These are phyloP conservation scores for Malacosoma neustria DNA, from an alignment of 2,888 invertebrate species.

Conservation along the genomic window DNA sequence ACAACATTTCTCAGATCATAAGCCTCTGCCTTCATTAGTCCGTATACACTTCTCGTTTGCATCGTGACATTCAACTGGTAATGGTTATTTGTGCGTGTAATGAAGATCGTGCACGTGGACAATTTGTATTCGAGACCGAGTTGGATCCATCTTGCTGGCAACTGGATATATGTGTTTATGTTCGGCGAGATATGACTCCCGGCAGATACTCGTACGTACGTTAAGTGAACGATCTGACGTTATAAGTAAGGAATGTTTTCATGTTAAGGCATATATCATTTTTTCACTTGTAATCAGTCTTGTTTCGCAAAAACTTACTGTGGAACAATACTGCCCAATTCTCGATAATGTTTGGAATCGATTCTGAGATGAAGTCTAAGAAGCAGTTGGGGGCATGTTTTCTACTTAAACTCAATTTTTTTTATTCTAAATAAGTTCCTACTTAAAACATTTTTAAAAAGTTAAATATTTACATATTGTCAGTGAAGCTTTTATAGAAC, in stretches of 20 bases:
- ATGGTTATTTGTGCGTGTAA: constrained; percentile 37
- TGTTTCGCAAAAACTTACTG: constrained; percentile 27
- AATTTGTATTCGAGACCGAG: constrained; percentile 17
- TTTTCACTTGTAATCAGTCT: constrained; percentile 35
- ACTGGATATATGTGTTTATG: constrained; percentile 37
- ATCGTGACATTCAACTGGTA: constrained; percentile 31
- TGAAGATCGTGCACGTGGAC: constrained; percentile 37
- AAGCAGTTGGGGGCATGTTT: too few relatives aligned
- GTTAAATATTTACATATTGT: too few relatives aligned
- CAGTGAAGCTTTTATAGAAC: too few relatives aligned
- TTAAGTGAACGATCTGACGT: constrained; percentile 26
- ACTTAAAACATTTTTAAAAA: too few relatives aligned
- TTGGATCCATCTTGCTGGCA: constrained; percentile 29
- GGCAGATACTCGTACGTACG: constrained; percentile 32
- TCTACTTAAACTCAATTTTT: too few relatives aligned
- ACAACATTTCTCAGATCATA: constrained; percentile 35
- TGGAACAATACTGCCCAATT: constrained; percentile 15
- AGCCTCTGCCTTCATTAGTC: constrained; percentile 30
- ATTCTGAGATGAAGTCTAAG: background rate
- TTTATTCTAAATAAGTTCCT: too few relatives aligned
- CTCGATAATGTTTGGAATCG: background rate
- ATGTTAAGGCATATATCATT: constrained; percentile 23
- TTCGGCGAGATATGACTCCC: constrained; percentile 28
- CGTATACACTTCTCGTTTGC: constrained; percentile 22
- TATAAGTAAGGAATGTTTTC: constrained; percentile 27